phyloP scores from a whole-genome alignment of 2,888 invertebrate genomes.

The Sarcophaga variegata region DNA sequence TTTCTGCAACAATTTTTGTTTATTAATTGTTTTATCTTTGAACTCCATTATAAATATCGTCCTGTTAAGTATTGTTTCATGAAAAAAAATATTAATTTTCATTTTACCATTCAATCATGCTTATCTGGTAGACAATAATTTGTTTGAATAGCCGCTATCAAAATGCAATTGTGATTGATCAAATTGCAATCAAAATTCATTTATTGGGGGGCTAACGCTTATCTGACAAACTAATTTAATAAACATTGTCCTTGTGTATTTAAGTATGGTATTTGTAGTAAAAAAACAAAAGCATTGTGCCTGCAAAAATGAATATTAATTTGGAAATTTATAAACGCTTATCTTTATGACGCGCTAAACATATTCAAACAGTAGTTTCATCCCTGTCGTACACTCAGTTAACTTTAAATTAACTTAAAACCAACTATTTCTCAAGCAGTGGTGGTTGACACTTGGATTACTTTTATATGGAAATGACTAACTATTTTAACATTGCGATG shows the following conservation, averaged over 20 bases:
- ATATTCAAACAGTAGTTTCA: background rate
- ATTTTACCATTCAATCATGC: background rate
- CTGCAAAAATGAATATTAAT: too few relatives aligned
- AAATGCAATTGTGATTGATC: conserved; percentile 47
- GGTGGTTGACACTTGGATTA: too few relatives aligned
- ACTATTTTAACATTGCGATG: too few relatives aligned
- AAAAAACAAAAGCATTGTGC: too few relatives aligned
- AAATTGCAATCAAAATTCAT: background rate
- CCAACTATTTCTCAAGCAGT: too few relatives aligned
- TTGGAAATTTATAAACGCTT: background rate
- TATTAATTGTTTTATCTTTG: background rate
- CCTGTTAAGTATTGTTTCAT: background rate
- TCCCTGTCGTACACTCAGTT: too few relatives aligned
- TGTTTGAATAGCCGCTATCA: conserved; percentile 17
- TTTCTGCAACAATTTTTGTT: background rate
- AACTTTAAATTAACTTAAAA: too few relatives aligned
- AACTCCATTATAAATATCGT: background rate
- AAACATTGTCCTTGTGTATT: background rate
- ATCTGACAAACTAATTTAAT: conserved; percentile 44
- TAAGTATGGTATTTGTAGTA: background rate
- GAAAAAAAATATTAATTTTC: background rate
- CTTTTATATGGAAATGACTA: too few relatives aligned
- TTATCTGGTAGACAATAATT: conserved; percentile 23
- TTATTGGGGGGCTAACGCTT: background rate
- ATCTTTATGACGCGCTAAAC: background rate